Base-by-base conservation (phyloP, 2,888 invertebrate species). In the Erebia epiphron region DNA sequence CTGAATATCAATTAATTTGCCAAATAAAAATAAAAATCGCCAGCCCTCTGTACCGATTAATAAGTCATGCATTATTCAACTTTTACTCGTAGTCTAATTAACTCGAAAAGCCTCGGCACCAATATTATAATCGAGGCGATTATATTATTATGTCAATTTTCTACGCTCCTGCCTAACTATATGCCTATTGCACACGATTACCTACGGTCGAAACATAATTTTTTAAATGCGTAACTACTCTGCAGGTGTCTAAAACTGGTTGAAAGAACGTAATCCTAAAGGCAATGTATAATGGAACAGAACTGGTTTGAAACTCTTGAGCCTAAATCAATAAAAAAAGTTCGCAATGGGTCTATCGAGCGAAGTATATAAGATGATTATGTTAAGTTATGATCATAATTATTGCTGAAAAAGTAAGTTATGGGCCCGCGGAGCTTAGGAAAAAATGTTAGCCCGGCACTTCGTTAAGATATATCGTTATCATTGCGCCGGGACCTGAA, bases 1-100 rank as follows among this genome's bases (percentile, higher is more conserved):
- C 77, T 83, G 88, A 84, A 89, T 89, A 85, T 83, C 82, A 89
- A 90, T 89, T 88, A 88, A 86, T 87, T 84, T 80, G 76, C 75
- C 78, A 82, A 85, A 86, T 86, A 84, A 84, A 83, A 83, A 80
- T 74, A 72, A 77, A 79, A 77, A 71, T 58, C 56, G 41, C 56
- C 72, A 72, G 73, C 74, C 76, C 74, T 75, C 79, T 62, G 16
- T 82, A 82, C 83, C 82, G 82, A 86, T 87, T 82, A 85, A 85
- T 85, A 82, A 80, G 73, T 82, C 78, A 86, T 86, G 83, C 81
- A 87, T 88, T 82, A 88, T 86, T 85, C 84, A 86, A 78, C 76
- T 75, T 78, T 79, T 78, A n/a, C n/a, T n/a, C n/a, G n/a, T n/a
- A 72, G 69, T 80, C 82, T 84, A 84, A 86, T 84, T 83, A 83